Percentiles rank a stretch among this genome's conserved stretches.
phyloP scores from a whole-genome alignment of 2,888 invertebrate species.

The Keiferia lycopersicella region DNA sequence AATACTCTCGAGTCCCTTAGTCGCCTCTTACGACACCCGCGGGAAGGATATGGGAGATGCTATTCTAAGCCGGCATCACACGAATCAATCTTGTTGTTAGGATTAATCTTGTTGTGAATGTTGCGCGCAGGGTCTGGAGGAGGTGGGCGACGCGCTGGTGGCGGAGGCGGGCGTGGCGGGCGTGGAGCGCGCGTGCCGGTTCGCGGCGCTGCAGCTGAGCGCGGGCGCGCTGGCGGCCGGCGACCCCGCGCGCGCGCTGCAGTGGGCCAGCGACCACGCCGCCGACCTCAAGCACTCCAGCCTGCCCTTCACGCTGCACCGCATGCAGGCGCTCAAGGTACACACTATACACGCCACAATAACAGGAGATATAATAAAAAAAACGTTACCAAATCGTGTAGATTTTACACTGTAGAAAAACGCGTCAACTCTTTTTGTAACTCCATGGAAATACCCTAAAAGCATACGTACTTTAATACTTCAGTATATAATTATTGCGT shows the following conservation, averaged over 20 bases:
- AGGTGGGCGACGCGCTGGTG: conserved; percentile 90
- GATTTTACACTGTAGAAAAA: no score
- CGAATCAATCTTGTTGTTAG: no score
- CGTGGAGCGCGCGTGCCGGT: conserved; percentile 69
- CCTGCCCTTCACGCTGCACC: conserved; percentile 71
- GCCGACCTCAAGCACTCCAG: conserved; percentile 84
- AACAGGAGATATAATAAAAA: no score
- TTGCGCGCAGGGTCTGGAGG: conserved; percentile 88
- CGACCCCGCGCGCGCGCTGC: conserved; percentile 91
- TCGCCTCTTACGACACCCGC: no score
- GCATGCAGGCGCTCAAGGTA: conserved; percentile 73
- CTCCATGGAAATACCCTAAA: background rate
- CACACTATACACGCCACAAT: no score
- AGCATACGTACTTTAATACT: background rate
- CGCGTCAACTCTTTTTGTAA: no score
- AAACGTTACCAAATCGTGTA: no score
- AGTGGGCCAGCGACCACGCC: conserved; percentile 91
- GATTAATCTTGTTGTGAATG: no score
- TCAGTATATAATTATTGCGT: no score
- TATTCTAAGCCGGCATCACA: no score
- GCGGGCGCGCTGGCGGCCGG: conserved; percentile 91
- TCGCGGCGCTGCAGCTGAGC: conserved; percentile 86
- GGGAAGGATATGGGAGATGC: no score
- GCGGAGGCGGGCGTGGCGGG: conserved; percentile 76
- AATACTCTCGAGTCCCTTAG: no score